phyloP scores from a whole-genome alignment of 2,888 invertebrate genomes.

The Hydrotaea cyrtoneurina region DNA sequence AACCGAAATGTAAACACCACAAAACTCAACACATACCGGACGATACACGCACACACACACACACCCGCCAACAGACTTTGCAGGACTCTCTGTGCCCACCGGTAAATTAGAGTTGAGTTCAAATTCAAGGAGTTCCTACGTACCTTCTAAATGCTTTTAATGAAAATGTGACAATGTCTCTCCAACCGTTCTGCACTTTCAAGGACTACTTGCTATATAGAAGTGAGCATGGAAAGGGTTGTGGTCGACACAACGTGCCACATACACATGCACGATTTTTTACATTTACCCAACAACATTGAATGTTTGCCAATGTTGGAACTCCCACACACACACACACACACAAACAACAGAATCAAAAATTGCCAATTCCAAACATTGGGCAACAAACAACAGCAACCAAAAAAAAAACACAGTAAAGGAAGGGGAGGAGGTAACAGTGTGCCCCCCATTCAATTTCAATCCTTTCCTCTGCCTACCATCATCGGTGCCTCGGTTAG shows the following conservation, averaged over 20 bases:
- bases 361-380: conserved; percentile 53
- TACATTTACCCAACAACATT: conserved; percentile 16
- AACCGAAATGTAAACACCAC: conserved; percentile 74
- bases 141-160: conserved; percentile 58
- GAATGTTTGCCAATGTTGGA: conserved; percentile 51
- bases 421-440: background rate
- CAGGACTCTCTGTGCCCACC: background rate
- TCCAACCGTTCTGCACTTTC: background rate
- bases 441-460: background rate
- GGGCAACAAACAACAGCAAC: background rate
- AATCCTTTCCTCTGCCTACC: background rate
- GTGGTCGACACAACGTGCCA: conserved; percentile 4
- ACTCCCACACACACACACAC: background rate
- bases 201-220: background rate
- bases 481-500: background rate
- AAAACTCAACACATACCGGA: conserved; percentile 65
- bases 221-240: no score
- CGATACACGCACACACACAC: conserved; percentile 5
- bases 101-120: background rate
- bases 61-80: no score
- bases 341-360: conserved; percentile 40
- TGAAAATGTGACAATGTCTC: conserved; percentile 58
- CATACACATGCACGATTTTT: conserved; percentile 48
- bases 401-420: no score
- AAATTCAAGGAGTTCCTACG: conserved; percentile 42